Evolutionary conservation across 2,113 vertebrate genomes (phyloP).

Genomic region (Cacatua alba): DNA sequence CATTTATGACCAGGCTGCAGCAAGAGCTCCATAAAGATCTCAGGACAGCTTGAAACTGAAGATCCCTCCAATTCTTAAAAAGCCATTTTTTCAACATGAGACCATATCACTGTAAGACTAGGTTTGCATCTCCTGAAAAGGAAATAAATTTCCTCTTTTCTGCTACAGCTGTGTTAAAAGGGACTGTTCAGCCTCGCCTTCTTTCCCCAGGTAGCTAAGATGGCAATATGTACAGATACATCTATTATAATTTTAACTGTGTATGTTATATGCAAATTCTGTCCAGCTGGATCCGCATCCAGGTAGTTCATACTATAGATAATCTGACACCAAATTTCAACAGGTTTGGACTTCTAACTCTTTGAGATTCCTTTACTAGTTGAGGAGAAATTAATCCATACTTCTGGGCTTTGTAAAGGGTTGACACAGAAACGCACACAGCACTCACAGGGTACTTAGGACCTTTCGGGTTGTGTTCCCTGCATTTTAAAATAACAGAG

Average conservation of each 20-base stretch:
- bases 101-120: background rate
- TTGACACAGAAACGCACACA: background rate
- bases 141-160: background rate
- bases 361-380: background rate
- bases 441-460: background rate
- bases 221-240: background rate
- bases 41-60: background rate
- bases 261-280: background rate
- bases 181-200: background rate
- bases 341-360: background rate
- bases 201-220: background rate
- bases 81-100: background rate
- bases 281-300: background rate
- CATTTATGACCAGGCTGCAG: background rate
- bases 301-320: background rate
- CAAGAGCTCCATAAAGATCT: background rate
- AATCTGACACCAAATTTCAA: background rate
- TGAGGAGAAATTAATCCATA: background rate
- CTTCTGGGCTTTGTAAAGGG: background rate
- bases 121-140: background rate
- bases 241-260: background rate
- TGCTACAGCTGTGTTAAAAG: background rate
- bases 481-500: background rate
- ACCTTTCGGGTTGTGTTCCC: background rate
- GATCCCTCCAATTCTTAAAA: background rate